Conservation (phyloP, 2,888 invertebrate species). For the Synergus japonicus region DNA sequence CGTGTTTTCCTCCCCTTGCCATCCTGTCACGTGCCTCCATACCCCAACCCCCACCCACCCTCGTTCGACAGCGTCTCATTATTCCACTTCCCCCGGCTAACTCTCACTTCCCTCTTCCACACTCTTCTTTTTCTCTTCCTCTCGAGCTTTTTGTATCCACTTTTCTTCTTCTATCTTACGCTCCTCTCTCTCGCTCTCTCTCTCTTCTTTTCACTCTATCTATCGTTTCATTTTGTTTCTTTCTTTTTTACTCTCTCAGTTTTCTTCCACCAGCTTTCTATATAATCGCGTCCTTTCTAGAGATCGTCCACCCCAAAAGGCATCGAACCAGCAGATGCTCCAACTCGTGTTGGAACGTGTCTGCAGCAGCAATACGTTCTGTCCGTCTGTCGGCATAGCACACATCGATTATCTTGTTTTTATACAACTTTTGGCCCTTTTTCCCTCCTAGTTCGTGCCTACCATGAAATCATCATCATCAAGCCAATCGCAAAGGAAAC, state of each 20-base stretch:
- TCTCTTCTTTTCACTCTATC: slow-evolving; percentile 41
- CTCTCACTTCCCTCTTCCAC: slow-evolving; percentile 22
- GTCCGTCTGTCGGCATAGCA: slow-evolving; percentile 45
- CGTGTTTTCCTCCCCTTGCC: slow-evolving; percentile 62
- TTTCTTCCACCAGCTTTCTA: slow-evolving; percentile 40
- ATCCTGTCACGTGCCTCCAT: slow-evolving; percentile 68
- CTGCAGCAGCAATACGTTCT: slow-evolving; percentile 40
- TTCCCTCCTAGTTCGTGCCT: not conserved
- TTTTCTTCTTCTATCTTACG: slow-evolving; percentile 40
- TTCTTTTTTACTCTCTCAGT: slow-evolving; percentile 38
- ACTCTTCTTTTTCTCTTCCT: slow-evolving; percentile 39
- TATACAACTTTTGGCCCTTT: slow-evolving; percentile 44
- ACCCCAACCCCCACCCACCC: slow-evolving; percentile 59
- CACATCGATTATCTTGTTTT: slow-evolving; percentile 47
- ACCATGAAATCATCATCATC: not conserved
- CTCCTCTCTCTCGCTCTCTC: slow-evolving; percentile 12
- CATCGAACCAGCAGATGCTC: slow-evolving; percentile 47
- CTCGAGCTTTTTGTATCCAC: slow-evolving; percentile 29
- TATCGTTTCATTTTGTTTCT: slow-evolving; percentile 48
- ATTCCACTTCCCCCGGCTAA: slow-evolving; percentile 30
- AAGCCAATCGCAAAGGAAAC: not conserved
- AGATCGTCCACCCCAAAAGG: slow-evolving; percentile 43
- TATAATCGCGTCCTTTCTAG: slow-evolving; percentile 42
- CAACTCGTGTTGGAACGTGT: slow-evolving; percentile 33
- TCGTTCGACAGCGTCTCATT: slow-evolving; percentile 52